Base-by-base conservation (phyloP, 2,797 vertebrate genomes). In the Gila robusta region DNA sequence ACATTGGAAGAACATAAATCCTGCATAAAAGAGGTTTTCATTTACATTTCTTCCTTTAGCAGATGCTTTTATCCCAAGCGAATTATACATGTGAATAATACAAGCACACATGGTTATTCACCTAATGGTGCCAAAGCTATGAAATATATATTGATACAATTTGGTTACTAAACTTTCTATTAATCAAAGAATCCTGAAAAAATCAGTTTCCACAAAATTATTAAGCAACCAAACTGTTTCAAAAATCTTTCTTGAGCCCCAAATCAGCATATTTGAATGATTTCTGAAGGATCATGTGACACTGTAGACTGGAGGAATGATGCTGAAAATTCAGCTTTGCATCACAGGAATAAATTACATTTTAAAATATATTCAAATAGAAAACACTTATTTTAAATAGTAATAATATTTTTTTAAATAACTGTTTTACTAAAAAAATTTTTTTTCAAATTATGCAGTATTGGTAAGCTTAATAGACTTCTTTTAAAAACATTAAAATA, bases 1-100 rank as follows among this genome's bases (percentile, higher is more conserved):
- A 79, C 78, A 47, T 6, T 21, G 78, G 10, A 66, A 66, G 39
- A 66, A 17, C 39, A 44, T 28, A 44, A 79, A 79, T 79, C 23
- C 35, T 28, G 14, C 9, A 32, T 12, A 47, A 21, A 44, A 39
- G 28, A 17, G 35, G 54, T 59, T 78, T 41, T 79, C 54, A 78
- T 79, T 26, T 41, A 39, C 35, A 26, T 76, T 35, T 54, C 28
- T 54, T 54, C 19, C 23, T 39, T 78, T 56, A 59, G 35, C 14
- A 26, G 35, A 79, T 41, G 2, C 4, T 41, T 77, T 56, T 41
- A 79, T 79, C 54, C 6, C 52, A 37, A 37, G 52, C 8, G 52
- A 77, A 32, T 56, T 37, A 37, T 23, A 37, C 5, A 17, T 64
- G 19, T 54, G 49, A 14, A 23, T 56, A 77, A 77, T 37, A 16